Percentiles rank a stretch among this genome's conserved stretches.
These are phyloP conservation scores for Gopherus evgoodei DNA, from an alignment of 2,113 vertebrate genomes.

Conservation along the genomic window DNA sequence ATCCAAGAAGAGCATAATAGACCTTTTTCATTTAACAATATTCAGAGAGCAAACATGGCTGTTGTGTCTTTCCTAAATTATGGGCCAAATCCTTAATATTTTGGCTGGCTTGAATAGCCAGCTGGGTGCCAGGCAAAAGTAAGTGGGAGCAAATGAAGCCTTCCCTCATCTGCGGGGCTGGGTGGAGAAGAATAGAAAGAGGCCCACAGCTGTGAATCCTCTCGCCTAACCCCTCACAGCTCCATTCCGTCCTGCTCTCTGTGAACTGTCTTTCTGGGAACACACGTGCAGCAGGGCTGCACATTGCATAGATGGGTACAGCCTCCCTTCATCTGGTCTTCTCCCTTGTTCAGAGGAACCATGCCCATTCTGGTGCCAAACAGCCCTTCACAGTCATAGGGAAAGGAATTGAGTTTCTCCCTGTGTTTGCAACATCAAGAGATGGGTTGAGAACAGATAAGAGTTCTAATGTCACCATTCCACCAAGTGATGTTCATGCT, in stretches of 20 bases:
- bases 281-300: neutral
- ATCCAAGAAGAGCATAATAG: neutral
- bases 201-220: neutral
- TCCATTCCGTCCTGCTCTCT: accelerated
- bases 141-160: neutral
- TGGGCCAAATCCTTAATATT: neutral
- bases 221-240: accelerated
- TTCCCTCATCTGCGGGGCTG: neutral
- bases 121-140: neutral
- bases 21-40: neutral
- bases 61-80: neutral
- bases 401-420: neutral
- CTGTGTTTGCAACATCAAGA: neutral
- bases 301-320: neutral
- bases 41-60: neutral
- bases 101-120: neutral
- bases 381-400: neutral
- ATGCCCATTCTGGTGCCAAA: neutral
- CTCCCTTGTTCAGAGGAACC: neutral
- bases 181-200: neutral
- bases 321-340: neutral
- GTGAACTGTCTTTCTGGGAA: neutral
- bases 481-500: neutral
- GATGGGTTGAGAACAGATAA: neutral
- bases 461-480: neutral